Conservation (phyloP, 2,888 invertebrate species). For the Hypsopygia costalis region DNA sequence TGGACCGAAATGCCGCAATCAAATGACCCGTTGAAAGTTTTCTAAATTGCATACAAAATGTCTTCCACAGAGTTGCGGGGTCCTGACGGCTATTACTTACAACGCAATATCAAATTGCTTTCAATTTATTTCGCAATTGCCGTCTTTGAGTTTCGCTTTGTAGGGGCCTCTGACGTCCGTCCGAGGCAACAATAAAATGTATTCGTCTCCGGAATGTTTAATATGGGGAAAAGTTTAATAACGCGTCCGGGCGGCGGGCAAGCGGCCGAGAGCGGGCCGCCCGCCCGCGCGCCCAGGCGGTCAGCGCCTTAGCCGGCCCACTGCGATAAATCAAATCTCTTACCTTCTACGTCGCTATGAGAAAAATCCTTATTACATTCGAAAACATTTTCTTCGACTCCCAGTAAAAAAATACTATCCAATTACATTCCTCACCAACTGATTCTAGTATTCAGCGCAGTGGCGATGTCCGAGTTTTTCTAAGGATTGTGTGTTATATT, state of each 20-base stretch:
- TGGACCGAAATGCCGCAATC: constrained; percentile 40
- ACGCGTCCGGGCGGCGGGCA: constrained; percentile 70
- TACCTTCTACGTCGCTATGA: constrained; percentile 65
- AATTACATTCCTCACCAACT: constrained; percentile 23
- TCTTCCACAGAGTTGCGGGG: constrained; percentile 63
- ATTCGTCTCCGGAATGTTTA: constrained; percentile 82
- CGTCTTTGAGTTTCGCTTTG: constrained; percentile 81
- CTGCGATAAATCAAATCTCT: constrained; percentile 79
- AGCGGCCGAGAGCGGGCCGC: constrained; percentile 29
- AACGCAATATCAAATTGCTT: constrained; percentile 81
- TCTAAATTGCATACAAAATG: constrained; percentile 71
- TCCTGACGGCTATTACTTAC: constrained; percentile 79
- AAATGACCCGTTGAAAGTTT: constrained; percentile 59
- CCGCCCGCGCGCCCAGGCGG: constrained; percentile 39
- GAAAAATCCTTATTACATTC: constrained; percentile 75
- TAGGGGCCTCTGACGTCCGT: constrained; percentile 79
- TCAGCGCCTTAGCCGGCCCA: constrained; percentile 60
- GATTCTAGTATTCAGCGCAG: constrained; percentile 17
- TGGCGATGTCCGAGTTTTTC: constrained; percentile 9
- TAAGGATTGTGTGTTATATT: background rate
- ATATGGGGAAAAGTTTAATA: constrained; percentile 82
- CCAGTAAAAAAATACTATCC: constrained; percentile 30
- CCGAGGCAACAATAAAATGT: constrained; percentile 81
- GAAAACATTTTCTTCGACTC: constrained; percentile 56
- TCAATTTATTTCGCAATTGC: constrained; percentile 81